phyloP scores from a whole-genome alignment of 2,888 invertebrate genomes.

The Andrena camellia region DNA sequence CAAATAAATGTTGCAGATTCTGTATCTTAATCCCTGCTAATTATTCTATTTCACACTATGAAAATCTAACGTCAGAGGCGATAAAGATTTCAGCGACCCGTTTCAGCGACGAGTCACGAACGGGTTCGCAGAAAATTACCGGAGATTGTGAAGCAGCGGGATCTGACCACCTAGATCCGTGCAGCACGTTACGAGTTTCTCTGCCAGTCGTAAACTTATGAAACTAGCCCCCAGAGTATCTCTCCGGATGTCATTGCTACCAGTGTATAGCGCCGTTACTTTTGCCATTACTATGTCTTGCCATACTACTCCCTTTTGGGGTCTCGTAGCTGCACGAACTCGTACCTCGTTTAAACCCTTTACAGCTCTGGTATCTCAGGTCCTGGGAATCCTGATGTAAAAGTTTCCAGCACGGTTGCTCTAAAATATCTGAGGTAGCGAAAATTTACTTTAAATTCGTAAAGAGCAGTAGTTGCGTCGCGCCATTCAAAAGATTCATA shows the following conservation, averaged over 20 bases:
- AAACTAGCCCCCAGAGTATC: conserved; percentile 36
- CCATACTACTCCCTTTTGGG: not conserved
- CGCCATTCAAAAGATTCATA: too few species aligned
- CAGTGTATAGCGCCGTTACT: conserved; percentile 35
- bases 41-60: too few species aligned
- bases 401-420: not conserved
- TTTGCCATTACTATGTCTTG: conserved; percentile 23
- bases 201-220: conserved; percentile 31
- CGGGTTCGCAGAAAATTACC: not conserved
- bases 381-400: not conserved
- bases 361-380: not conserved
- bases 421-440: not conserved
- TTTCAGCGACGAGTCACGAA: not conserved
- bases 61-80: not conserved
- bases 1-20: too few species aligned
- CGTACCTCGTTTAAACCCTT: conserved; percentile 12
- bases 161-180: not conserved
- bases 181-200: conserved; percentile 14
- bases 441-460: too few species aligned
- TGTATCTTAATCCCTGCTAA: too few species aligned
- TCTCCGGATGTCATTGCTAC: conserved; percentile 33
- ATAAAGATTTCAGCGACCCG: not conserved
- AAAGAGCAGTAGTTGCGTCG: too few species aligned
- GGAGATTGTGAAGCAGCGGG: not conserved
- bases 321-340: not conserved